Evolutionary conservation across 2,113 vertebrate genomes (phyloP).

Genomic region (Stegostoma tigrinum): DNA sequence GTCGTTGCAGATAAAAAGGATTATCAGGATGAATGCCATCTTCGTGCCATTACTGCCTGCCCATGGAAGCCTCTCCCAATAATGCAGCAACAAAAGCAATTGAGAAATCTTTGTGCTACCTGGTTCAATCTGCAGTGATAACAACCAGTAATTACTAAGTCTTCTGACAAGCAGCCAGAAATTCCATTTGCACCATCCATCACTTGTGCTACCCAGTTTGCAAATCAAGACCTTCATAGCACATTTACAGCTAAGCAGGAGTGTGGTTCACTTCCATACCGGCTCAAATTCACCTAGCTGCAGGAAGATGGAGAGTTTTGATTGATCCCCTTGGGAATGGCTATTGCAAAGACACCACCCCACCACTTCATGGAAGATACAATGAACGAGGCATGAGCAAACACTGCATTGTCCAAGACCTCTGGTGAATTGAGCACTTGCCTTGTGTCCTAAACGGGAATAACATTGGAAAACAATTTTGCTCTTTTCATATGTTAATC

Average conservation of each 20-base stretch:
- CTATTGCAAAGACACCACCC: not conserved
- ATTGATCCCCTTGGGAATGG: not conserved
- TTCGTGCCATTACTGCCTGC: not conserved
- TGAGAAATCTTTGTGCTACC: not conserved
- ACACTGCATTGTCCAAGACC: not conserved
- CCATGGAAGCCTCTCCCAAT: not conserved
- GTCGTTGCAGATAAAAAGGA: no score
- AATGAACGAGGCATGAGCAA: not conserved
- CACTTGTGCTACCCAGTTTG: not conserved
- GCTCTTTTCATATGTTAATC: not conserved
- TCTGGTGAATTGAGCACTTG: not conserved
- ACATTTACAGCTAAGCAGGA: not conserved
- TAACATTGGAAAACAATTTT: not conserved
- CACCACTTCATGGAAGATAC: not conserved
- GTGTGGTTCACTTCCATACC: not conserved
- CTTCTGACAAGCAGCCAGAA: not conserved
- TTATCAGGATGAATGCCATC: not conserved
- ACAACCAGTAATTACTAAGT: not conserved
- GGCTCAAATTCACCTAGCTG: not conserved
- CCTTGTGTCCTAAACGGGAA: not conserved
- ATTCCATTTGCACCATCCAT: not conserved
- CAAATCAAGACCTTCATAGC: not conserved
- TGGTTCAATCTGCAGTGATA: not conserved
- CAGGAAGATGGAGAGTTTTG: not conserved
- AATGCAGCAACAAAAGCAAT: not conserved